Evolutionary conservation across 1,140 invertebrate genomes (phyloP), one percentile per base, ranked within the genome.

Genomic region (Ips nitidus): DNA sequence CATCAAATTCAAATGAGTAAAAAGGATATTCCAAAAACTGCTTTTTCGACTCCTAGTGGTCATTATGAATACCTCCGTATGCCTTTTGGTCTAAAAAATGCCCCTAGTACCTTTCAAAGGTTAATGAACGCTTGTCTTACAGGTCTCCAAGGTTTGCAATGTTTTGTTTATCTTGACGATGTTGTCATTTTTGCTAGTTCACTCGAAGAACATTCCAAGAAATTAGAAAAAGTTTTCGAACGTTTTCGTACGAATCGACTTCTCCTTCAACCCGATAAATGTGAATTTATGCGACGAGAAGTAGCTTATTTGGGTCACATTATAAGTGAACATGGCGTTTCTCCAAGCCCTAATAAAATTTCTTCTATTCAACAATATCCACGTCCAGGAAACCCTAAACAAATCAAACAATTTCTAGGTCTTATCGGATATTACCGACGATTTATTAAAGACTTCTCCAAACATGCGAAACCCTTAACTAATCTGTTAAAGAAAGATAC

Each of bases 1-100:
- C 82, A 82, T 76, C 83, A 87, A 75, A 78, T 86, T 36, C 47
- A 64, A 61, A 72, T 85, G 22, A 75, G 77, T 3, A 53, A 73
- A 55, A 64, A 70, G 4, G 77, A 82, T 71, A 75, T 72, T 39
- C 61, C 77, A 0, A 84, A 85, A 75, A 86, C 84, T 2, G 82
- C 82, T 2, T 85, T 85, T 64, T 77, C 75, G 37, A 77, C 78
- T 0, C 70, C 73, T 22, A 63, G 52, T 7, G 78, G 75, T 2
- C 77, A 79, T 39, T 80, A 71, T 60, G 68, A 80, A 61, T 82
- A 76, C 60, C 57, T 7, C 3, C 43, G 77, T 7, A 77, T 83
- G 77, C 75, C 76, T 4, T 81, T 81, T 60, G 79, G 80, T 1
- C 64, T 82, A 8, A 78, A 76, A 64, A 78, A 73, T 58, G 73